These are phyloP conservation scores for Crossaster papposus DNA, from an alignment of 53 echinoderm and acorn worm genomes.

Conservation along the genomic window DNA sequence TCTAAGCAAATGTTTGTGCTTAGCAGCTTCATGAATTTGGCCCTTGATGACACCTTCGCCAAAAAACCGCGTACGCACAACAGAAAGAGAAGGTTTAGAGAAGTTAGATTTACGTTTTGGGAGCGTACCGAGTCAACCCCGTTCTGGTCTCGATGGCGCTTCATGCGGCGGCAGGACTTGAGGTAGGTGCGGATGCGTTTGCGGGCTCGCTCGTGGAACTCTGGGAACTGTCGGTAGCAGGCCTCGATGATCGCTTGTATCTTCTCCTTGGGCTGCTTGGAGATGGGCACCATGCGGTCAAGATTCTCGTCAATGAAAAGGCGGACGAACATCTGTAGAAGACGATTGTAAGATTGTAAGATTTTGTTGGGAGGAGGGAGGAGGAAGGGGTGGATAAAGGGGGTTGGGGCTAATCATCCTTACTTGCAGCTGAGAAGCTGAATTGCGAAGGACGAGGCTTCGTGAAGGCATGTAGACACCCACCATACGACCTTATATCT, in stretches of 20 bases:
- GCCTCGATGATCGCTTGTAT: slow-evolving; percentile 98
- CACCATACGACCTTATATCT: too few species aligned
- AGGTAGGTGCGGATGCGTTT: slow-evolving; percentile 99
- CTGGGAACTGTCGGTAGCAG: slow-evolving; percentile 98
- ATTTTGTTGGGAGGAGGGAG: background rate
- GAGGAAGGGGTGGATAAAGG: too few species aligned
- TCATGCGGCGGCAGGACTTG: slow-evolving; percentile 99
- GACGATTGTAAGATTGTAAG: background rate
- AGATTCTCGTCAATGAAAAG: slow-evolving; percentile 98
- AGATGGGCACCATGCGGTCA: slow-evolving; percentile 98
- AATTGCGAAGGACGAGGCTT: too few species aligned
- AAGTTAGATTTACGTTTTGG: slow-evolving; percentile 17
- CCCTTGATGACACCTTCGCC: background rate
- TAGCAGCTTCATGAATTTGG: too few species aligned
- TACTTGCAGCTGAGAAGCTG: too few species aligned
- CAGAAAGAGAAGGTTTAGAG: slow-evolving; percentile 16
- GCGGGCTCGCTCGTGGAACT: slow-evolving; percentile 95
- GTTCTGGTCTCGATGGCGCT: slow-evolving; percentile 95
- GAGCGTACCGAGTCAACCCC: slow-evolving; percentile 92
- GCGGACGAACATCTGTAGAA: slow-evolving; percentile 88
- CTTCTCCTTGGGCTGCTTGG: slow-evolving; percentile 98
- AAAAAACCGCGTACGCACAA: slow-evolving; percentile 16
- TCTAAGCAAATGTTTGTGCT: too few species aligned
- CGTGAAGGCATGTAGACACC: too few species aligned
- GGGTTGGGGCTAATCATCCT: too few species aligned